These are phyloP conservation scores for Polydrusus cervinus DNA, from an alignment of 2,888 invertebrate species.

Conservation along the genomic window DNA sequence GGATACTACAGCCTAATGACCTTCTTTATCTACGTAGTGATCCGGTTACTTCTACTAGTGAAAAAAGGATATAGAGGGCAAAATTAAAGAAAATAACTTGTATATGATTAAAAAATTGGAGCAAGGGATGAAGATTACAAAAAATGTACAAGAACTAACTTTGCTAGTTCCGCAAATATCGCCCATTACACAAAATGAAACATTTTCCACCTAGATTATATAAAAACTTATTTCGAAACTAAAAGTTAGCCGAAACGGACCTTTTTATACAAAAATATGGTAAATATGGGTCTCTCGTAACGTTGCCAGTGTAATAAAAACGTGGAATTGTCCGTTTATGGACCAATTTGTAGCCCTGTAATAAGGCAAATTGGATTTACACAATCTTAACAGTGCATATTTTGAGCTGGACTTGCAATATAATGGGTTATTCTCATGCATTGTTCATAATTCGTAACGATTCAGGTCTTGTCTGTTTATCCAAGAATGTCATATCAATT, in stretches of 20 bases:
- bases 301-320: constrained; percentile 4
- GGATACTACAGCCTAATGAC: no score
- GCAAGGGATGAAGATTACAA: background rate
- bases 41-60: no score
- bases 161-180: background rate
- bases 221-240: background rate
- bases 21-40: no score
- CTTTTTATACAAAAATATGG: constrained; percentile 8
- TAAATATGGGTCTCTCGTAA: background rate
- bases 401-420: background rate
- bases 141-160: background rate
- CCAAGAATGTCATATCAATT: no score
- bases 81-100: no score
- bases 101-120: no score
- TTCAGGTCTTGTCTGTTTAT: background rate
- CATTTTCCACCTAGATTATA: no score
- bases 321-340: constrained; percentile 14
- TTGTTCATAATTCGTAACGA: background rate
- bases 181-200: no score
- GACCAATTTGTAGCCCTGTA: constrained; percentile 16
- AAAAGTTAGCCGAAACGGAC: background rate
- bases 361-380: constrained; percentile 20
- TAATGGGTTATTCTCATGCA: constrained; percentile 10
- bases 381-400: constrained; percentile 24
- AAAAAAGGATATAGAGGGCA: no score